Conservation (phyloP, 2,888 invertebrate genomes). For the Drosophila dives region DNA sequence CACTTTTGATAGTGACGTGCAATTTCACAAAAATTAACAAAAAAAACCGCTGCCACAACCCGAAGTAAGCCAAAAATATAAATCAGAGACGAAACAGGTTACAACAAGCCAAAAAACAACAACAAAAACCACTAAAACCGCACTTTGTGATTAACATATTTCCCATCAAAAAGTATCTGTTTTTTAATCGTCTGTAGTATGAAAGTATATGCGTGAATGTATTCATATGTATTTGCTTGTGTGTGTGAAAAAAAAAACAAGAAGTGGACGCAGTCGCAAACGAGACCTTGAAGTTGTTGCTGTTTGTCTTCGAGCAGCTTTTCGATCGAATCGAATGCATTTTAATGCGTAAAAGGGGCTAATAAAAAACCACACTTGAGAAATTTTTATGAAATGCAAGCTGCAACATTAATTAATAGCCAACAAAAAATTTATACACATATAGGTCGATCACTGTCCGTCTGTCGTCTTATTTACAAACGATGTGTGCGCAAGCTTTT, state of each 20-base stretch:
- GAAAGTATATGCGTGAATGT: constrained; percentile 20
- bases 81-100: constrained; percentile 75
- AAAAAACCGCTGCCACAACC: constrained; percentile 26
- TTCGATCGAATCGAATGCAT: constrained; percentile 46
- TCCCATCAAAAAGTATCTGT: constrained; percentile 69
- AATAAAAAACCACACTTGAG: constrained; percentile 32
- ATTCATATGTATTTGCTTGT: constrained; percentile 13
- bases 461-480: constrained; percentile 23
- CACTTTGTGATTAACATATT: constrained; percentile 78
- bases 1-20: constrained; percentile 35
- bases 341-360: constrained; percentile 46
- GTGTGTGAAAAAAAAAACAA: constrained; percentile 62
- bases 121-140: constrained; percentile 33
- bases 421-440: constrained; percentile 61
- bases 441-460: constrained; percentile 3
- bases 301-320: constrained; percentile 22
- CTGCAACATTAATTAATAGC: constrained; percentile 50
- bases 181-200: constrained; percentile 58
- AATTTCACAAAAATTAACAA: constrained; percentile 51
- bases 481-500: constrained; percentile 45
- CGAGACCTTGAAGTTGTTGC: constrained; percentile 70
- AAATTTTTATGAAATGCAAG: constrained; percentile 65
- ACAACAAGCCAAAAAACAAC: constrained; percentile 53
- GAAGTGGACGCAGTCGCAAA: constrained; percentile 70
- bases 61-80: constrained; percentile 76